Evolutionary conservation across 2,113 vertebrate species (phyloP).

Genomic region (Collichthys lucidus): DNA sequence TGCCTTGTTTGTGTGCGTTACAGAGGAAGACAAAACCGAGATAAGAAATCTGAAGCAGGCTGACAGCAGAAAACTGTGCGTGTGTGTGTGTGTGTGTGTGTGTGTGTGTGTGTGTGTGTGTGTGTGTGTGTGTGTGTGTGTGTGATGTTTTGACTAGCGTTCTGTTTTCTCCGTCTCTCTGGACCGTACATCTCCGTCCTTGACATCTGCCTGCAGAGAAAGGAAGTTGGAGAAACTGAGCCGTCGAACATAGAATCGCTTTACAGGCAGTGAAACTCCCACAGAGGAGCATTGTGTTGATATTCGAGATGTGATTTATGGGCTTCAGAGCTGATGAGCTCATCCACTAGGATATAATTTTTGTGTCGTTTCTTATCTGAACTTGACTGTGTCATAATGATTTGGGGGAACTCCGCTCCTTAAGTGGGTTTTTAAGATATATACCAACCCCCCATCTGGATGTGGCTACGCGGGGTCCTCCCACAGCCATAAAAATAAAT

Average conservation of each 20-base stretch:
- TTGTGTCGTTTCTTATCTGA: constrained; percentile 37
- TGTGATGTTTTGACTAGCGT: constrained; percentile 50
- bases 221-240: constrained; percentile 8
- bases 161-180: constrained; percentile 9
- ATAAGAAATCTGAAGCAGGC: constrained; percentile 47
- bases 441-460: constrained; percentile 55
- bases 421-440: constrained; percentile 30
- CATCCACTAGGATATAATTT: constrained; percentile 18
- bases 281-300: constrained; percentile 35
- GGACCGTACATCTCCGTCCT: background rate
- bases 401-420: constrained; percentile 11
- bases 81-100: background rate
- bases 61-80: constrained; percentile 15
- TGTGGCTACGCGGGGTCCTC: constrained; percentile 46
- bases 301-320: constrained; percentile 54
- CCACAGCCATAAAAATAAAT: constrained; percentile 60
- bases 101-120: too few relatives aligned
- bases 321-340: constrained; percentile 21
- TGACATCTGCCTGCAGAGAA: background rate
- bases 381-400: constrained; percentile 30
- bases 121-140: constrained; percentile 6
- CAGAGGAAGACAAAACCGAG: constrained; percentile 14
- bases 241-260: constrained; percentile 11
- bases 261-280: constrained; percentile 33
- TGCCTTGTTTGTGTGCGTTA: constrained; percentile 30